Percentiles rank a stretch among this genome's conserved stretches.
phyloP scores from a whole-genome alignment of 2,797 vertebrate genomes.

The Buphagus erythrorhynchus region DNA sequence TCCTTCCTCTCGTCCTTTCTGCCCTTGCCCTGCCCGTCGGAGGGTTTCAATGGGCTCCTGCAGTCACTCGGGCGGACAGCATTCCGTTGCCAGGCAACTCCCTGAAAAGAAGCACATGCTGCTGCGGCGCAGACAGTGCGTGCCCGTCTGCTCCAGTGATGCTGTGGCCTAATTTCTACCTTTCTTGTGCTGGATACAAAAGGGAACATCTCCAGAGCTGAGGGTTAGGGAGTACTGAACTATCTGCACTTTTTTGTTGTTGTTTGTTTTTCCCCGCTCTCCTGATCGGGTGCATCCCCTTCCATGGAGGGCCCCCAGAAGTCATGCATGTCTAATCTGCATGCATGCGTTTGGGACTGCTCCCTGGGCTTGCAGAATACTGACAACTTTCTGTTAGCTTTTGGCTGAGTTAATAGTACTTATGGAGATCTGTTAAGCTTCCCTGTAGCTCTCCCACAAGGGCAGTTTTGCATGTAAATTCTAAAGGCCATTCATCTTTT shows the following conservation, averaged over 20 bases:
- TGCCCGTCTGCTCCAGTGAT: conserved; percentile 66
- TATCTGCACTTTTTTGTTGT: conserved; percentile 16
- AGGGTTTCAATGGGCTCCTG: conserved; percentile 56
- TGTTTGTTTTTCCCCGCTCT: neutral
- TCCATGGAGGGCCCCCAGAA: conserved; percentile 29
- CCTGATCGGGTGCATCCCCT: neutral
- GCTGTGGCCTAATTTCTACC: conserved; percentile 71
- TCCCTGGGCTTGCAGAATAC: conserved; percentile 15
- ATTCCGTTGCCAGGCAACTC: conserved; percentile 76
- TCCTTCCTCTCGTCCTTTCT: conserved; percentile 34
- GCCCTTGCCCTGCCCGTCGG: neutral
- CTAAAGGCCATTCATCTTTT: conserved; percentile 47
- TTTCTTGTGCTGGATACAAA: conserved; percentile 66
- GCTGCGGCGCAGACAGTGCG: conserved; percentile 63
- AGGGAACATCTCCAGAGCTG: conserved; percentile 55
- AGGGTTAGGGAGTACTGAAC: conserved; percentile 48
- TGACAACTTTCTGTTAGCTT: conserved; percentile 58
- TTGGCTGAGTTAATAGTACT: conserved; percentile 55
- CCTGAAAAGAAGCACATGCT: conserved; percentile 34
- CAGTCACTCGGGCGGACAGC: conserved; percentile 63
- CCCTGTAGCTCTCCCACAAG: conserved; percentile 6
- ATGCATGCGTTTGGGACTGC: neutral
- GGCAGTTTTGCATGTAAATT: conserved; percentile 32
- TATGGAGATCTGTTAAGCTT: neutral
- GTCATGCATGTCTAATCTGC: conserved; percentile 45